phyloP scores from a whole-genome alignment of 2,113 vertebrate species.

The Hyperopisus bebe region DNA sequence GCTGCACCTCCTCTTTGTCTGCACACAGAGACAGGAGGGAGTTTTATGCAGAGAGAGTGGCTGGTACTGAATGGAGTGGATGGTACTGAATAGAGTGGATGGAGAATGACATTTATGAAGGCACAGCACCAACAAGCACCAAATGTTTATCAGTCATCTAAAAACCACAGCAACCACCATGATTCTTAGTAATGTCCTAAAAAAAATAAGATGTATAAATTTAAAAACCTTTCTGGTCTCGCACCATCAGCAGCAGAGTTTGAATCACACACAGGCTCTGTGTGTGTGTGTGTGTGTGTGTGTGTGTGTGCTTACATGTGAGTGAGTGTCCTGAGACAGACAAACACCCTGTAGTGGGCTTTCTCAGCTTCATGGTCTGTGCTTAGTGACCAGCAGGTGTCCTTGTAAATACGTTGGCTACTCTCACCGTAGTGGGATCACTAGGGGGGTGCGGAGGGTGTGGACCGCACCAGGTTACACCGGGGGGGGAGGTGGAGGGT shows the following conservation, averaged over 20 bases:
- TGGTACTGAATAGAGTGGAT: background rate
- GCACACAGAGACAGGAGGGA: slow-evolving; percentile 4
- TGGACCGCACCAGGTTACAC: background rate
- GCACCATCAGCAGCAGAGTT: background rate
- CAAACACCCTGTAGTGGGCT: background rate
- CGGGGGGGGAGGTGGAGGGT: no score
- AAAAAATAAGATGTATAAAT: background rate
- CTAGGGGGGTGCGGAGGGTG: no score
- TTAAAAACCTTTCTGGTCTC: background rate
- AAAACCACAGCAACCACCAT: background rate
- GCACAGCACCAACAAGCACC: no score
- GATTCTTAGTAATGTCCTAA: background rate
- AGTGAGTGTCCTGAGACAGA: background rate
- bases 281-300: background rate
- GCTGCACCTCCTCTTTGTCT: slow-evolving; percentile 98
- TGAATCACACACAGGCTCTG: no score
- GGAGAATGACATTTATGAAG: background rate
- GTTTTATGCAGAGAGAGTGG: background rate
- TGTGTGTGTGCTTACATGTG: background rate
- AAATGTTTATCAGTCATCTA: background rate
- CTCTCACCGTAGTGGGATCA: background rate
- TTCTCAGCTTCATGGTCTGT: background rate
- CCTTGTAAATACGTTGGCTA: background rate
- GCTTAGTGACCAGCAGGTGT: background rate
- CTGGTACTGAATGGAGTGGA: background rate